Evolutionary conservation across 2,888 invertebrate species (phyloP), one percentile per base, ranked within the genome.

Genomic region (Heliconius ismenius): DNA sequence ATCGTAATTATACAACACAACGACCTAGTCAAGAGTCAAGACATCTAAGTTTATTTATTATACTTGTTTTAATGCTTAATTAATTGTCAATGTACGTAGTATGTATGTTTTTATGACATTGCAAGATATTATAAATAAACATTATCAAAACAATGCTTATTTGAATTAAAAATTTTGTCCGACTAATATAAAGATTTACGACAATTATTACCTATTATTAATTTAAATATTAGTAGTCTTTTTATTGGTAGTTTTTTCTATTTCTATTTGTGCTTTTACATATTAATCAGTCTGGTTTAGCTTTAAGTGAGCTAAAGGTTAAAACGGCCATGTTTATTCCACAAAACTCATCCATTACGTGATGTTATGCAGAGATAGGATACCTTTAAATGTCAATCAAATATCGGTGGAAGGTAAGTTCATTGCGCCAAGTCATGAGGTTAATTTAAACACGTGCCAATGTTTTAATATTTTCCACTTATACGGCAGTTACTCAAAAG

Each of bases 341-440:
- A 54, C n/a, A 39, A 54, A 75, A 24, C 68, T 79, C 49, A 73
- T 63, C 72, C 28, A 74, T 74, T 74, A 69, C 74, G 63, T 76
- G 74, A 78, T 74, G 72, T 72, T 78, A 63, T 79, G 70, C 65
- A 73, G 39, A 76, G 74, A 75, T 76, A 9, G 65, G 64, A 18
- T 70, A 70, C 69, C 28, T 54, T 32, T 75, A 73, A 72, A 73
- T 76, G 73, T 76, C 78, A 79, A 75, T 73, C 76, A 76, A 36
- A 74, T 49, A 64, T n/a, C 26, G 36, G 24, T 28, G 32, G 10
- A 28, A 11, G 26, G 49, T 69, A 28, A 69, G 69, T 69, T 69
- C 54, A 54, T 69, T 54, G 69, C 54, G 28, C 69, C n/a, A 54
- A 69, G 54, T 58, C 54, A 70, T 32, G 69, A 32, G 3, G 43